Evolutionary conservation across 2,888 invertebrate species (phyloP).

Genomic region (Eupithecia subfuscata): DNA sequence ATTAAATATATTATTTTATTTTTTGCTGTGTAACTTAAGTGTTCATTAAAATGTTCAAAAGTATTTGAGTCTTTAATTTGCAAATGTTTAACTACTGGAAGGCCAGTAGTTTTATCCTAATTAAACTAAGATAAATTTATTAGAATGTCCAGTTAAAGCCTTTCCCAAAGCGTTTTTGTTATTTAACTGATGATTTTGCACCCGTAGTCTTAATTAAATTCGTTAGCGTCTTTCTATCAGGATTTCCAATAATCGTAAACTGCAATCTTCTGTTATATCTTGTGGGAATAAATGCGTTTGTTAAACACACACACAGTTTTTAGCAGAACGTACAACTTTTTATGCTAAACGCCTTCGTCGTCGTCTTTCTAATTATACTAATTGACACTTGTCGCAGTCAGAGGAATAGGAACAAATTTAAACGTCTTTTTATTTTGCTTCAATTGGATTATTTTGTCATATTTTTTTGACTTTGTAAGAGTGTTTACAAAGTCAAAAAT

Average conservation of each 20-base stretch:
- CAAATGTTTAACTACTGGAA: no score
- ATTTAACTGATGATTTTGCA: constrained; percentile 35
- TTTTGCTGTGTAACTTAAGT: no score
- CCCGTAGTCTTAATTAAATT: constrained; percentile 65
- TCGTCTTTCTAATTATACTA: no score
- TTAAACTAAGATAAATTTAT: neutral
- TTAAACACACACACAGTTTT: constrained; percentile 65
- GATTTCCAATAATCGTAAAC: constrained; percentile 75
- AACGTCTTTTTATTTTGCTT: neutral
- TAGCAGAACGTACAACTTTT: neutral
- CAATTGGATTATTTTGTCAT: neutral
- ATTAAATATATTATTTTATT: no score
- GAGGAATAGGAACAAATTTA: neutral
- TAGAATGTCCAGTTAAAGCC: constrained; percentile 26
- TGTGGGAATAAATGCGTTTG: constrained; percentile 63
- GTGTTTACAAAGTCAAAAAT: neutral
- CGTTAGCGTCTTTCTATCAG: constrained; percentile 64
- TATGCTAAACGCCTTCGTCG: no score
- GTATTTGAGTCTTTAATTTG: no score
- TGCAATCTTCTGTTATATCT: constrained; percentile 66
- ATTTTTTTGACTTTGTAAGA: no score
- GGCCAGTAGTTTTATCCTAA: no score
- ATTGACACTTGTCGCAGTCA: neutral
- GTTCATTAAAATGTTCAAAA: no score
- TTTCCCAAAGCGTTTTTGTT: constrained; percentile 39